phyloP scores from a whole-genome alignment of 2,888 invertebrate species.

The Diadromus collaris region DNA sequence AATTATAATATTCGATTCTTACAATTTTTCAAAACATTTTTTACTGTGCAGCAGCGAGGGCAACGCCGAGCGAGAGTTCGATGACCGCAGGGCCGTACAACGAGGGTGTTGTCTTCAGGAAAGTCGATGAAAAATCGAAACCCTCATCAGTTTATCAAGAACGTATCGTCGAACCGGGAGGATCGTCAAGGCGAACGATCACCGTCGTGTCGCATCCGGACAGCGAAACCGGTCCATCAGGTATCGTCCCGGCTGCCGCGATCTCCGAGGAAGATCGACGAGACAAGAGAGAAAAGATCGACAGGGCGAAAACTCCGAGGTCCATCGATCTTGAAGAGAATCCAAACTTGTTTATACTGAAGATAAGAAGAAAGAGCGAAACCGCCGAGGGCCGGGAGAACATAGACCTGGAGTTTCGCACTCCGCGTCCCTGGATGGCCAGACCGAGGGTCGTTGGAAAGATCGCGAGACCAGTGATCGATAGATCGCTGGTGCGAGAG shows the following conservation, averaged over 20 bases:
- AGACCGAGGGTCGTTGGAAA: slow-evolving; percentile 32
- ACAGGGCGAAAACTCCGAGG: slow-evolving; percentile 12
- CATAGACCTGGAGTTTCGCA: slow-evolving; percentile 73
- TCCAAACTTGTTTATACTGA: slow-evolving; percentile 75
- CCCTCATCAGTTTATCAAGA: slow-evolving; percentile 47
- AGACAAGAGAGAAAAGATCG: slow-evolving; percentile 22
- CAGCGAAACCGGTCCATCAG: slow-evolving; percentile 22
- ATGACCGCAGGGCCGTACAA: slow-evolving; percentile 30
- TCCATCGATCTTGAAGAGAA: slow-evolving; percentile 70
- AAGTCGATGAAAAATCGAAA: slow-evolving; percentile 26
- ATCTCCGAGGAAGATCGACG: slow-evolving; percentile 31
- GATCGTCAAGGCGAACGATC: slow-evolving; percentile 42
- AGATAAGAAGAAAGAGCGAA: slow-evolving; percentile 69
- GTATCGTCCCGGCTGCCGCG: not conserved
- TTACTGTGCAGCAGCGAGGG: not conserved
- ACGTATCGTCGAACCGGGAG: slow-evolving; percentile 26
- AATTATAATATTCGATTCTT: too few species aligned
- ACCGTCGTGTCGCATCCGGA: slow-evolving; percentile 54
- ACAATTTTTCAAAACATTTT: too few species aligned
- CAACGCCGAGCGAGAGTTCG: slow-evolving; percentile 36
- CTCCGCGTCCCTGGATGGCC: slow-evolving; percentile 73
- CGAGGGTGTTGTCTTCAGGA: slow-evolving; percentile 23
- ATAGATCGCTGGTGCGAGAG: slow-evolving; percentile 9
- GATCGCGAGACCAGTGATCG: slow-evolving; percentile 34
- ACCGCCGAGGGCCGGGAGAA: slow-evolving; percentile 67